Conservation (phyloP, 2,113 vertebrate genomes). For the Poeciliopsis prolifica region DNA sequence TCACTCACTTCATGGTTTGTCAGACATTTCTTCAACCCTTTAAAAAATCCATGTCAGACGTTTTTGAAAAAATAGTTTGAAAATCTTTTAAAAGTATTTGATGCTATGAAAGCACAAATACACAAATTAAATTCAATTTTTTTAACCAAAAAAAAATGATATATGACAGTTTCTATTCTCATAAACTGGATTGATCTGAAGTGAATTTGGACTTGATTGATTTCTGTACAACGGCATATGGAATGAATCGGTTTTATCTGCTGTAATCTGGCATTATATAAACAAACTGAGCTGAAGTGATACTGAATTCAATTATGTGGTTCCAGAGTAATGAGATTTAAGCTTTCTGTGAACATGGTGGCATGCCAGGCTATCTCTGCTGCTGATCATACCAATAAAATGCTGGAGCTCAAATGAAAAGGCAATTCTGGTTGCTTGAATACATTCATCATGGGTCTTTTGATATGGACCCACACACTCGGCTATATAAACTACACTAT, state of each 20-base stretch:
- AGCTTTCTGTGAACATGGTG: not conserved
- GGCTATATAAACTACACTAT: not conserved
- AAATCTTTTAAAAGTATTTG: no score
- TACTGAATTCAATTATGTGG: not conserved
- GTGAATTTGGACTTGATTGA: not conserved
- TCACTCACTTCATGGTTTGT: not conserved
- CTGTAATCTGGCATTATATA: not conserved
- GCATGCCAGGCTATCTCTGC: not conserved
- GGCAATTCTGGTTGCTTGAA: not conserved
- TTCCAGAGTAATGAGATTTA: constrained; percentile 1
- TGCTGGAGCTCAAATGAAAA: not conserved
- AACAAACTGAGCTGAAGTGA: not conserved
- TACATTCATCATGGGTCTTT: not conserved
- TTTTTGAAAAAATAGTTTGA: not conserved
- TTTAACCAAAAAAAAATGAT: not conserved
- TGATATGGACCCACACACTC: not conserved
- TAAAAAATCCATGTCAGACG: not conserved
- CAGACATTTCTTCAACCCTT: not conserved
- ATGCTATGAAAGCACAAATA: not conserved
- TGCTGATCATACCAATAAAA: not conserved
- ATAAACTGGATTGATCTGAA: not conserved
- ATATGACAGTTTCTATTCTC: not conserved
- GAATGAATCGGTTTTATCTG: not conserved
- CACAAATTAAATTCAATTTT: not conserved
- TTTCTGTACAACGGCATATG: not conserved